Percentiles rank a stretch among this genome's conserved stretches.
Evolutionary conservation across 2,797 vertebrate species (phyloP).

Genomic region (Myotis pilosus): DNA sequence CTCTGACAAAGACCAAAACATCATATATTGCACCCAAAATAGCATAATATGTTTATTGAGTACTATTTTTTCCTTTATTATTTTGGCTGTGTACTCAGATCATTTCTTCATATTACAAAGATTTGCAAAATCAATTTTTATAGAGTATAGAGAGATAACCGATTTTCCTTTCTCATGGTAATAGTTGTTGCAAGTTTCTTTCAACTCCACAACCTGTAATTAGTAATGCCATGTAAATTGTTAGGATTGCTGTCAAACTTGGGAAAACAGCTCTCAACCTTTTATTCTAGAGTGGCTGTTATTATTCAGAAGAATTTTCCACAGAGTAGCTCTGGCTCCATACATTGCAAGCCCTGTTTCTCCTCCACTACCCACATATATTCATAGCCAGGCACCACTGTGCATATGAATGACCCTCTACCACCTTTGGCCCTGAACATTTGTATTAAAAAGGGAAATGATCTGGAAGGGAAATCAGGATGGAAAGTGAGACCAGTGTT

Average conservation of each 20-base stretch:
- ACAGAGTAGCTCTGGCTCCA: neutral
- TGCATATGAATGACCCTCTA: neutral
- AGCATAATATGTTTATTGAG: neutral
- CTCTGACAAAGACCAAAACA: neutral
- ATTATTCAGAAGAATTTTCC: neutral
- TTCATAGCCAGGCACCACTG: neutral
- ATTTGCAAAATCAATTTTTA: neutral
- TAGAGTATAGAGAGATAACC: neutral
- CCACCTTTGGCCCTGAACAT: neutral
- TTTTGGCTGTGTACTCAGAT: neutral
- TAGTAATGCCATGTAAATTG: neutral
- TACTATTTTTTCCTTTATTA: neutral
- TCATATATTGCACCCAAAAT: neutral
- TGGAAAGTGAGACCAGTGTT: neutral
- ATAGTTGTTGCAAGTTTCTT: neutral
- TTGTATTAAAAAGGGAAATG: neutral
- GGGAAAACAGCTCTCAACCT: neutral
- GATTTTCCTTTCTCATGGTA: neutral
- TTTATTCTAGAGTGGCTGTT: neutral
- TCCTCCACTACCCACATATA: neutral
- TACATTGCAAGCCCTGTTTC: neutral
- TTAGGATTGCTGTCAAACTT: neutral
- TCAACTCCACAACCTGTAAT: neutral
- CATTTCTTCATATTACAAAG: neutral
- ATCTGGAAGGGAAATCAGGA: neutral